phyloP scores from a whole-genome alignment of 2,797 vertebrate genomes.

The Mus minutoides region DNA sequence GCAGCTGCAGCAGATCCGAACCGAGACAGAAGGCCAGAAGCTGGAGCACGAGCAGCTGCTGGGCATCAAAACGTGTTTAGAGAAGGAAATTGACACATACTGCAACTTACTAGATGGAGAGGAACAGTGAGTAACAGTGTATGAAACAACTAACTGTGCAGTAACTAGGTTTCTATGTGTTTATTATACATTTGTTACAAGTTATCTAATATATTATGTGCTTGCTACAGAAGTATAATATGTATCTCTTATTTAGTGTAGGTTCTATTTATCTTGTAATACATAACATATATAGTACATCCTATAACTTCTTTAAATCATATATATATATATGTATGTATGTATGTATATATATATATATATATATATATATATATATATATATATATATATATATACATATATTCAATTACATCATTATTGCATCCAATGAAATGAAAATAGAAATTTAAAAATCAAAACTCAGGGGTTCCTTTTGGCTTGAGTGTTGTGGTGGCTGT shows the following conservation, averaged over 20 bases:
- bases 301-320: neutral
- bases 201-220: neutral
- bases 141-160: neutral
- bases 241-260: neutral
- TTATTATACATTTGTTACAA: neutral
- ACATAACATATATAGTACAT: neutral
- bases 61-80: constrained; percentile 74
- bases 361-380: neutral
- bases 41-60: constrained; percentile 77
- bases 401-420: neutral
- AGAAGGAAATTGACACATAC: constrained; percentile 83
- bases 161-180: neutral
- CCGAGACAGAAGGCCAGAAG: constrained; percentile 80
- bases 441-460: constrained; percentile 18
- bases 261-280: neutral
- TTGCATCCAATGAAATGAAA: constrained; percentile 8
- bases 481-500: neutral
- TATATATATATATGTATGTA: neutral
- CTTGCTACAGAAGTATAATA: neutral
- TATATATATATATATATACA: neutral
- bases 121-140: constrained; percentile 66
- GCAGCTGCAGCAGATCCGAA: constrained; percentile 74
- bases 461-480: neutral
- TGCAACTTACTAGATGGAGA: constrained; percentile 74
- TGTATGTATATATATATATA: neutral